A percentile compares a stretch with the other conserved stretches of the same genome.
phyloP scores from a whole-genome alignment of 2,888 invertebrate genomes.

The Kryphioiulus occultus region DNA sequence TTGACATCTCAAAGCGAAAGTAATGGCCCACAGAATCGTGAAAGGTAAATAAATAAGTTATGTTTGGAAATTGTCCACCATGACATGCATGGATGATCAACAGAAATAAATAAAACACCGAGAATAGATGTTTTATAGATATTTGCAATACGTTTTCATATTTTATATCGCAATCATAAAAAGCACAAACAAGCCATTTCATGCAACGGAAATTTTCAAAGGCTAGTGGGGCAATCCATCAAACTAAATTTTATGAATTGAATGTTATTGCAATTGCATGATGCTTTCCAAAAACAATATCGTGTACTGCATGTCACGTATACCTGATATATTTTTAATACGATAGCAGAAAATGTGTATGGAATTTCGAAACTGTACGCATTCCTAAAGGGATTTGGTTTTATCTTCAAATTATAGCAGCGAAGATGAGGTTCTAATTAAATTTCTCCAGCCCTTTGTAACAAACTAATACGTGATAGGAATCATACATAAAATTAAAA shows the following conservation, averaged over 20 bases:
- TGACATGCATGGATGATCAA: not conserved
- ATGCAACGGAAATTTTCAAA: not conserved
- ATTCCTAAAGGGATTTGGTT: not conserved
- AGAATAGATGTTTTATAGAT: not conserved
- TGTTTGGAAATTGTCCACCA: not conserved
- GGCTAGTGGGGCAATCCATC: too few species aligned
- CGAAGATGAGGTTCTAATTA: not conserved
- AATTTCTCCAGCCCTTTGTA: not conserved
- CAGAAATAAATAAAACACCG: not conserved
- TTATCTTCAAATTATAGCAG: not conserved
- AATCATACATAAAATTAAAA: not conserved
- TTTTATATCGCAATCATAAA: not conserved
- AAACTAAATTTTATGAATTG: not conserved
- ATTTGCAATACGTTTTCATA: not conserved
- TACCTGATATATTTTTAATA: not conserved
- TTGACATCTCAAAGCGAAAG: constrained; percentile 57
- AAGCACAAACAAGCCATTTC: not conserved
- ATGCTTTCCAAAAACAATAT: too few species aligned
- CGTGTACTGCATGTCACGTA: too few species aligned
- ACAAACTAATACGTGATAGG: too few species aligned
- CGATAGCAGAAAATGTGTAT: not conserved
- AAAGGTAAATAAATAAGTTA: constrained; percentile 46
- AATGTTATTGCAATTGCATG: not conserved
- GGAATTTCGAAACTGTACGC: not conserved
- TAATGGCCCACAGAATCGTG: constrained; percentile 56